phyloP scores from a whole-genome alignment of 2,113 vertebrate species.

The Capra hircus region DNA sequence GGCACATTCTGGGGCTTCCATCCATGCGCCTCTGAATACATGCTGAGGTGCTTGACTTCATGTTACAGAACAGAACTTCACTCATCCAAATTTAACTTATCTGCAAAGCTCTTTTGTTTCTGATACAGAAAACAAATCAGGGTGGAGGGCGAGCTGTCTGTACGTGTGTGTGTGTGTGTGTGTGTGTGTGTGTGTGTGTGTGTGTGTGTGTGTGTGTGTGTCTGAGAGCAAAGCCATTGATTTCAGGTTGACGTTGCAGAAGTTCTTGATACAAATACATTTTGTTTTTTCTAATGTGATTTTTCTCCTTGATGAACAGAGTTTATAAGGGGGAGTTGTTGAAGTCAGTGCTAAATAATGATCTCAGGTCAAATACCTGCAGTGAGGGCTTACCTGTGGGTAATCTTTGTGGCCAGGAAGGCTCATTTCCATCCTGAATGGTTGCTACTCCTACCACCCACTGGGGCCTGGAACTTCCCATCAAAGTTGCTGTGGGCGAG shows the following conservation, averaged over 20 bases:
- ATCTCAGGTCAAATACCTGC: background rate
- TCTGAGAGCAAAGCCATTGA: slow-evolving; percentile 35
- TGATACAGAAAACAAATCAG: background rate
- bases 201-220: background rate
- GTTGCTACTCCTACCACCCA: background rate
- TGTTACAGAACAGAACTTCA: background rate
- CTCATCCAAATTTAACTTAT: background rate
- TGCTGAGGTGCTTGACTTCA: background rate
- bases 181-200: background rate
- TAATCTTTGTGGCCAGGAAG: background rate
- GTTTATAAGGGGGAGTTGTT: background rate
- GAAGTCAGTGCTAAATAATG: background rate
- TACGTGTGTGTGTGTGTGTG: background rate
- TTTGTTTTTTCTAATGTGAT: slow-evolving; percentile 20
- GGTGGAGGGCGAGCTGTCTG: background rate
- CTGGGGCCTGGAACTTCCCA: background rate
- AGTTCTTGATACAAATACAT: slow-evolving; percentile 10
- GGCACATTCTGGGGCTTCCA: background rate
- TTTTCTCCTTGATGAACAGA: background rate
- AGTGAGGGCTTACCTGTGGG: background rate
- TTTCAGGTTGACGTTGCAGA: background rate
- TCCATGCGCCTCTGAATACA: background rate
- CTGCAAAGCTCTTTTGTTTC: background rate
- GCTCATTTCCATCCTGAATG: background rate
- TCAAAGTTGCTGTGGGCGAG: fast-evolving